These are phyloP conservation scores for Lordiphosa collinella DNA, from an alignment of 1,140 invertebrate species.

Conservation along the genomic window DNA sequence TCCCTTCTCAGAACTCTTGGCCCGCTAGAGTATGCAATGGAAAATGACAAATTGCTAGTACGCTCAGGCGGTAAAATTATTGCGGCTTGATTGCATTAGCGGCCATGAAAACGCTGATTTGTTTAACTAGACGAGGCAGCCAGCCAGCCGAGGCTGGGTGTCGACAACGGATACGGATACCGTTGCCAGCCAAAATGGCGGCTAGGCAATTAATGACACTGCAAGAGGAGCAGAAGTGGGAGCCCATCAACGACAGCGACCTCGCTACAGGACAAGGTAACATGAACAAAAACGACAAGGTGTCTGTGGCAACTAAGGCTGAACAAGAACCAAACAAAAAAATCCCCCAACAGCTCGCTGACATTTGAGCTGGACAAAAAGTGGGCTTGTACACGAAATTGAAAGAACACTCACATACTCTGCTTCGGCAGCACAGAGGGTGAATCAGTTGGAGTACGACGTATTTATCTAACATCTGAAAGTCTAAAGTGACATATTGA, in stretches of 20 bases:
- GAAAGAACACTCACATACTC: too few relatives aligned
- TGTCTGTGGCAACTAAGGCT: neutral
- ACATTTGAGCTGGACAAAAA: neutral
- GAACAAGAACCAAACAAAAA: neutral
- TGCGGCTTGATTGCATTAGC: conserved; percentile 69
- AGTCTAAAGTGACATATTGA: too few relatives aligned
- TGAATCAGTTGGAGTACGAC: too few relatives aligned
- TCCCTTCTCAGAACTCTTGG: neutral
- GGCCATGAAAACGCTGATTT: conserved; percentile 68
- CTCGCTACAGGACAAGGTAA: neutral
- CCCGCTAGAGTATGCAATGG: conserved; percentile 35
- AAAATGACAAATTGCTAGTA: conserved; percentile 67
- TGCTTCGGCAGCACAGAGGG: too few relatives aligned
- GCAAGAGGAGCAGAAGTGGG: conserved; percentile 22
- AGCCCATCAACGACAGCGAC: conserved; percentile 10
- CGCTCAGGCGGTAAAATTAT: conserved; percentile 65
- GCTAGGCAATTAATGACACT: conserved; percentile 57
- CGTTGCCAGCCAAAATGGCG: conserved; percentile 52
- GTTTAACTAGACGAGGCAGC: conserved; percentile 45
- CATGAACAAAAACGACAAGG: conserved; percentile 5
- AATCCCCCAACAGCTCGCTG: neutral
- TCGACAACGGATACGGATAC: conserved; percentile 24
- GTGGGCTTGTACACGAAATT: neutral
- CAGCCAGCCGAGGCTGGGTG: conserved; percentile 16
- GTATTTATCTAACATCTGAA: too few relatives aligned